Base-by-base conservation (phyloP, 2,797 vertebrate species). In the Monodelphis domestica region DNA sequence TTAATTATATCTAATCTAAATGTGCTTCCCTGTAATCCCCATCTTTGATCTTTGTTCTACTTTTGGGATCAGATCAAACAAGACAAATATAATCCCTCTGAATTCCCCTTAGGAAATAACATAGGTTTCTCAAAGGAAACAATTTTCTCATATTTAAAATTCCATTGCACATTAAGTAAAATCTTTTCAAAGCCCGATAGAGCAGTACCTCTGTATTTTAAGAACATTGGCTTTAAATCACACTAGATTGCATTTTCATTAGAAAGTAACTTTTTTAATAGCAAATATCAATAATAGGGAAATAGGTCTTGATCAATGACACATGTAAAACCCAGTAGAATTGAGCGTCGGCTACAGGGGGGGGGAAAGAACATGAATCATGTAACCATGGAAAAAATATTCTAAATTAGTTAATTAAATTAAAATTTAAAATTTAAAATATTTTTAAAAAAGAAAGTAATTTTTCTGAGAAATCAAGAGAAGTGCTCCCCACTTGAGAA, bases 231-330 rank as follows among this genome's bases (percentile, higher is more conserved):
- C n/a, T 91, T 93, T 95, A 28, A 93, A 90, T 91, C 78, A 91
- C 29, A 92, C 29, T n/a, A 33, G 78, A 45, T 57, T 84, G 5
- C 53, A n/a, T 92, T 96, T 94, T 93, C 63, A 59, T 88, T 95
- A 90, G 63, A 94, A 91, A 93, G 88, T 93, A 51, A 33, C 45
- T 87, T 93, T 94, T 54, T 28, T n/a, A n/a, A n/a, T n/a, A n/a
- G n/a, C n/a, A n/a, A n/a, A n/a, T n/a, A n/a, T n/a, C n/a, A n/a
- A n/a, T n/a, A n/a, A n/a, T n/a, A n/a, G n/a, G n/a, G n/a, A n/a
- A n/a, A n/a, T n/a, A n/a, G n/a, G n/a, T n/a, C n/a, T n/a, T n/a
- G n/a, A n/a, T n/a, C n/a, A n/a, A n/a, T n/a, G n/a, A n/a, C n/a
- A n/a, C n/a, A n/a, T n/a, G n/a, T n/a, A n/a, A n/a, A n/a, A n/a